Evolutionary conservation across 2,797 vertebrate genomes (phyloP).

Genomic region (Sciaenops ocellatus): DNA sequence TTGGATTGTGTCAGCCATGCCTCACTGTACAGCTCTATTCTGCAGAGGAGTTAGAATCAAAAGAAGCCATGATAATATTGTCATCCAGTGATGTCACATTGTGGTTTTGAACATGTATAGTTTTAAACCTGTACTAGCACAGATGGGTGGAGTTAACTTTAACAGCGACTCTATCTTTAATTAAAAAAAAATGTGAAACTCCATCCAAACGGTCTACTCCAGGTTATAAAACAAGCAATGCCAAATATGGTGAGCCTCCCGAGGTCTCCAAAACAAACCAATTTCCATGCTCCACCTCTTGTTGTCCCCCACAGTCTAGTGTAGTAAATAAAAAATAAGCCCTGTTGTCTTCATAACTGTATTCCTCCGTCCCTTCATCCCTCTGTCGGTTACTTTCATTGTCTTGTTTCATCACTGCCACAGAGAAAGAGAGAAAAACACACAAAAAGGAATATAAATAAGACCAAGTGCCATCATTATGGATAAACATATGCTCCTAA

Average conservation of each 20-base stretch:
- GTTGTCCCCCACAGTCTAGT: conserved; percentile 40
- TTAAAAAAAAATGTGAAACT: conserved; percentile 7
- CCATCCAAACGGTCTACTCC: conserved; percentile 38
- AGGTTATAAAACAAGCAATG: conserved; percentile 58
- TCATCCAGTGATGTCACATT: conserved; percentile 53
- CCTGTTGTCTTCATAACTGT: conserved; percentile 59
- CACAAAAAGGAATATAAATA: conserved; percentile 9
- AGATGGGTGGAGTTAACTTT: conserved; percentile 36
- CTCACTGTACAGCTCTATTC: conserved; percentile 29
- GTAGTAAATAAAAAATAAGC: conserved; percentile 49
- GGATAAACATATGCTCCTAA: not conserved
- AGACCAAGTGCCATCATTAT: not conserved
- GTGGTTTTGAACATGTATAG: conserved; percentile 18
- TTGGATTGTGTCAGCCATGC: conserved; percentile 18
- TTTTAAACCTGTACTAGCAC: conserved; percentile 50
- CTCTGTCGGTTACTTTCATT: conserved; percentile 40
- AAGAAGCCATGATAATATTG: conserved; percentile 26
- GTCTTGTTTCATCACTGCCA: conserved; percentile 76
- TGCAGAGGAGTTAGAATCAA: conserved; percentile 37
- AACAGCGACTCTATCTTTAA: not conserved
- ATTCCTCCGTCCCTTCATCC: conserved; percentile 67
- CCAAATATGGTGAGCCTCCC: conserved; percentile 25
- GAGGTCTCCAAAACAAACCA: conserved; percentile 42
- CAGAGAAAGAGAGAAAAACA: conserved; percentile 42
- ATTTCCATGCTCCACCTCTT: conserved; percentile 38